phyloP scores from a whole-genome alignment of 2,113 vertebrate species.

The Thunnus maccoyii region DNA sequence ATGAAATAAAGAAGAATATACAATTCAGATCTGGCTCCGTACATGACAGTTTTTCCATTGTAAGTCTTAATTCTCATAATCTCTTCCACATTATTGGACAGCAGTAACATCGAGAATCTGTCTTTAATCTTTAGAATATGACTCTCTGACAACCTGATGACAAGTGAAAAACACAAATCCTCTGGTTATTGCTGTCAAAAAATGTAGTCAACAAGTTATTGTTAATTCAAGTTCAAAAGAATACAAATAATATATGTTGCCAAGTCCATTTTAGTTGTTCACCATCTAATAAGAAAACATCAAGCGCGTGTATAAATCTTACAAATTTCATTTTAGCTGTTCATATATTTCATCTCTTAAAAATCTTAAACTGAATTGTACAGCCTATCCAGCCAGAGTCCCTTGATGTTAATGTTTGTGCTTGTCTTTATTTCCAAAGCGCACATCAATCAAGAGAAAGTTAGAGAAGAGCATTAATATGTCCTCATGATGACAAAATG shows the following conservation, averaged over 20 bases:
- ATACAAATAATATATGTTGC: background rate
- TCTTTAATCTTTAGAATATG: background rate
- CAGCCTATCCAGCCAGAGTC: conserved; percentile 28
- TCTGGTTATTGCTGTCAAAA: background rate
- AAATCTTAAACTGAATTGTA: conserved; percentile 41
- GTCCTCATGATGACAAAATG: conserved; percentile 83
- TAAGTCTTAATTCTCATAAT: too few relatives aligned
- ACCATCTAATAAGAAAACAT: conserved; percentile 21
- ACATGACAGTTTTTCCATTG: too few relatives aligned
- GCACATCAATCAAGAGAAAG: conserved; percentile 77
- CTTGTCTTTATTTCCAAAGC: conserved; percentile 61
- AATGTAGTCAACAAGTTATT: background rate
- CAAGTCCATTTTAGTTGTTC: conserved; percentile 8
- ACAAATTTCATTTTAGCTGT: conserved; percentile 39
- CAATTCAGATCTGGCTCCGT: too few relatives aligned
- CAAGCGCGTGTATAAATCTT: conserved; percentile 11
- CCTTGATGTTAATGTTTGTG: conserved; percentile 64
- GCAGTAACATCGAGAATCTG: background rate
- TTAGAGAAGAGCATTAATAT: conserved; percentile 79
- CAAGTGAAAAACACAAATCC: background rate
- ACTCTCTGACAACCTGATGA: conserved; percentile 9
- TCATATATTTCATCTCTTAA: conserved; percentile 57
- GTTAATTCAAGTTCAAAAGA: conserved; percentile 23
- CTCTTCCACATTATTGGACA: background rate
- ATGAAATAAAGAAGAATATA: background rate